Conservation (phyloP, 2,888 invertebrate genomes). For the Sussaba pulchella region DNA sequence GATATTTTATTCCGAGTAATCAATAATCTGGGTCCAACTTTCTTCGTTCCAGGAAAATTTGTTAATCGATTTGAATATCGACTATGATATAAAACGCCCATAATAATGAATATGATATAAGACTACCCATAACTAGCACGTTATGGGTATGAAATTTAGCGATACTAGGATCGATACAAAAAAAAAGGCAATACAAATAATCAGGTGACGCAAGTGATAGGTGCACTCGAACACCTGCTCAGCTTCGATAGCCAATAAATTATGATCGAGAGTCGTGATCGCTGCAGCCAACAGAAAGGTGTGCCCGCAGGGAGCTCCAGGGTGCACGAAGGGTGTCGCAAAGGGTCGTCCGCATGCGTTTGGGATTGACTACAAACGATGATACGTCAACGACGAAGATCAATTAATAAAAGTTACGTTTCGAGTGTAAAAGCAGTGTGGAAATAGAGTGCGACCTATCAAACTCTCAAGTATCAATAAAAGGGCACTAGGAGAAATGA, state of each 20-base stretch:
- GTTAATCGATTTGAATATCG: too few species aligned
- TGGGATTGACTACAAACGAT: slow-evolving; percentile 70
- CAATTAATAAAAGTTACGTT: slow-evolving; percentile 76
- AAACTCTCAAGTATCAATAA: slow-evolving; percentile 52
- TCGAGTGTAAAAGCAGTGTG: slow-evolving; percentile 30
- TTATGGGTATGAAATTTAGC: too few species aligned
- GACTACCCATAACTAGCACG: too few species aligned
- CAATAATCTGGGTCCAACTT: too few species aligned
- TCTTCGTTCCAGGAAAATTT: too few species aligned
- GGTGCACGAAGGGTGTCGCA: slow-evolving; percentile 70
- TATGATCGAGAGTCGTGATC: slow-evolving; percentile 66
- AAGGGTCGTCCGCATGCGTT: slow-evolving; percentile 35
- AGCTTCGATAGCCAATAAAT: slow-evolving; percentile 69
- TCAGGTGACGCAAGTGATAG: slow-evolving; percentile 17
- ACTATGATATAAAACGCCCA: too few species aligned
- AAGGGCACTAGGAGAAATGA: neutral
- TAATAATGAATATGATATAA: too few species aligned
- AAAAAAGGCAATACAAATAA: slow-evolving; percentile 2
- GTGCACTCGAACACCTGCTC: slow-evolving; percentile 44
- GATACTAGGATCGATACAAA: neutral
- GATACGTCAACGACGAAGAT: slow-evolving; percentile 74
- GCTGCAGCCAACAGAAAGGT: slow-evolving; percentile 54
- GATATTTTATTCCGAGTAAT: too few species aligned
- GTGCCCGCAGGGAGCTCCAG: slow-evolving; percentile 60
- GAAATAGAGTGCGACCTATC: slow-evolving; percentile 38